Conservation (phyloP, 2,797 vertebrate species). For the Helicolenus hilgendorfi region DNA sequence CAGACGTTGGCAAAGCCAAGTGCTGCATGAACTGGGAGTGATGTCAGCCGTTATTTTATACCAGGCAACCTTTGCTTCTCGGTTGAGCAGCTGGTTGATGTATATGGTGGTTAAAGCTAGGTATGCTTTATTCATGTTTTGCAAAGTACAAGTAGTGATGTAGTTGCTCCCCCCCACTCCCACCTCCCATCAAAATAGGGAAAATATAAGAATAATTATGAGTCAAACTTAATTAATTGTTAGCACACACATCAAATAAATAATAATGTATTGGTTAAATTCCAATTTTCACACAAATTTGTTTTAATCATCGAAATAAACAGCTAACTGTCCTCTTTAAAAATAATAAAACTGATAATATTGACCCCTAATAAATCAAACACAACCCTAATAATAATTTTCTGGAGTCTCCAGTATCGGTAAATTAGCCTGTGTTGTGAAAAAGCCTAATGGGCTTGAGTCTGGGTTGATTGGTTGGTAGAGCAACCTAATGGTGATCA, state of each 20-base stretch:
- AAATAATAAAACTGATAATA: not conserved
- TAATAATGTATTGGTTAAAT: not conserved
- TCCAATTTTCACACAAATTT: not conserved
- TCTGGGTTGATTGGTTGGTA: slow-evolving; percentile 8
- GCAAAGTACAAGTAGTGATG: not conserved
- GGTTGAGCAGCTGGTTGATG: slow-evolving; percentile 20
- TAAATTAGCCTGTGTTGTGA: slow-evolving; percentile 1
- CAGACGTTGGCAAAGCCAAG: slow-evolving; percentile 26
- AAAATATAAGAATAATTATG: not conserved
- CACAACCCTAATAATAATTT: not conserved
- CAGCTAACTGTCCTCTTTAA: not conserved
- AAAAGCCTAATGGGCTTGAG: slow-evolving; percentile 20
- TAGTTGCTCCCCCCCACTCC: not conserved
- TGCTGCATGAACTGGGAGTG: slow-evolving; percentile 9
- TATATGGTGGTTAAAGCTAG: not conserved
- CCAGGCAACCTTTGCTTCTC: slow-evolving; percentile 2
- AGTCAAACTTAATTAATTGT: not conserved
- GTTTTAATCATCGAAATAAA: not conserved
- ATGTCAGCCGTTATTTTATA: slow-evolving; percentile 20
- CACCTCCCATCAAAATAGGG: not conserved
- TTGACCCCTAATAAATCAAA: not conserved
- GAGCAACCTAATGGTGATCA: slow-evolving; percentile 55
- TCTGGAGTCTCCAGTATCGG: not conserved
- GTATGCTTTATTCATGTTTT: not conserved
- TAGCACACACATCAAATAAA: not conserved